These are phyloP conservation scores for Acyrthosiphon pisum DNA, from an alignment of 1,140 invertebrate genomes.

Conservation along the genomic window DNA sequence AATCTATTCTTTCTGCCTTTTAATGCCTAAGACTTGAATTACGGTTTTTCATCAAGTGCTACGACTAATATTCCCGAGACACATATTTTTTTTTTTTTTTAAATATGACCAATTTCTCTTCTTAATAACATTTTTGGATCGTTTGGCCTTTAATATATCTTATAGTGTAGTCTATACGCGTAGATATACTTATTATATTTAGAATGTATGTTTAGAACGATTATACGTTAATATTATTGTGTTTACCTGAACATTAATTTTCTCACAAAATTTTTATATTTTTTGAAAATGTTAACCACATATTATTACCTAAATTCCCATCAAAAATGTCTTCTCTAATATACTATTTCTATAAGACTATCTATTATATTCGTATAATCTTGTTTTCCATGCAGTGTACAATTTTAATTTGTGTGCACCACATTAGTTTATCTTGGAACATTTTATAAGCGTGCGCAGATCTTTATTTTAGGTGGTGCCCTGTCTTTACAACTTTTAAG, in stretches of 20 bases:
- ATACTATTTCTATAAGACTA: too few relatives aligned
- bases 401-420: too few relatives aligned
- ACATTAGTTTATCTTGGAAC: background rate
- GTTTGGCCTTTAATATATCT: background rate
- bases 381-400: too few relatives aligned
- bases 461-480: background rate
- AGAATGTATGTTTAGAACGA: too few relatives aligned
- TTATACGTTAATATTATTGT: background rate
- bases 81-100: too few relatives aligned
- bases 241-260: background rate
- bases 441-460: background rate
- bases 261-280: background rate
- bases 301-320: too few relatives aligned
- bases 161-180: background rate
- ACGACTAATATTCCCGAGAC: background rate
- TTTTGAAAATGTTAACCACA: background rate
- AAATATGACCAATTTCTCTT: background rate
- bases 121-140: background rate
- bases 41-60: background rate
- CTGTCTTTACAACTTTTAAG: background rate
- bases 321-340: too few relatives aligned
- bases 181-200: background rate
- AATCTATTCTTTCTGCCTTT: background rate
- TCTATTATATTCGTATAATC: too few relatives aligned
- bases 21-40: background rate